These are phyloP conservation scores for Tylochromis polylepis DNA, from an alignment of 2,113 vertebrate genomes.

Conservation along the genomic window DNA sequence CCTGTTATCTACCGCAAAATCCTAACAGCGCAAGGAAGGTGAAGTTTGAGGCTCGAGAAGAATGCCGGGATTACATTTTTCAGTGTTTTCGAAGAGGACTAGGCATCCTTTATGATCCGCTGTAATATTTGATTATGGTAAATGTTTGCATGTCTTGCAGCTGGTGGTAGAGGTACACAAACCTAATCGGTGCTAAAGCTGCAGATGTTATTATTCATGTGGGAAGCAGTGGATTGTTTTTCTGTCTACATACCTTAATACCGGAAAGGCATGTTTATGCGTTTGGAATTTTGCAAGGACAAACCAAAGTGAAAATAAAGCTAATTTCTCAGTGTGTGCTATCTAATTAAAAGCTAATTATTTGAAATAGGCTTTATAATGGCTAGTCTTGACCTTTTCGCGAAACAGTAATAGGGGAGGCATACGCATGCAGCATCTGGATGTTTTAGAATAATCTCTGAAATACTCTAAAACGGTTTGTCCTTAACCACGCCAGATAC, in stretches of 20 bases:
- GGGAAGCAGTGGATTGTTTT: background rate
- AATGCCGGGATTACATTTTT: slow-evolving; percentile 31
- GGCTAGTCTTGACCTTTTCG: slow-evolving; percentile 2
- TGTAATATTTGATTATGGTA: background rate
- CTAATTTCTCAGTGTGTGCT: background rate
- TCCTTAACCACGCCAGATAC: slow-evolving; percentile 49
- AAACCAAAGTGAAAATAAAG: slow-evolving; percentile 10
- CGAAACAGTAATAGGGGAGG: slow-evolving; percentile 17
- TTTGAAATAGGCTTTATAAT: slow-evolving; percentile 24
- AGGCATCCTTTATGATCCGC: background rate
- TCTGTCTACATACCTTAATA: background rate
- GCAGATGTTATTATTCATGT: background rate
- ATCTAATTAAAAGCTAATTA: slow-evolving; percentile 24
- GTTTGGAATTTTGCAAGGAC: slow-evolving; percentile 34
- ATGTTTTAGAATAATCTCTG: slow-evolving; percentile 14
- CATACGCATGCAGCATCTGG: background rate
- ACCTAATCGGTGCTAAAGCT: background rate
- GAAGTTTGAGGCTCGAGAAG: slow-evolving; percentile 22
- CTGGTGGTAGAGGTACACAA: background rate
- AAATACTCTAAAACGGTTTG: slow-evolving; percentile 34
- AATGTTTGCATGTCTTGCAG: background rate
- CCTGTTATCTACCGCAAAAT: slow-evolving; percentile 56
- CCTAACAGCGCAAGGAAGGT: slow-evolving; percentile 28
- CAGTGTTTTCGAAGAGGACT: background rate
- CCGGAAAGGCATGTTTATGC: background rate